Evolutionary conservation across 2,888 invertebrate species (phyloP), one percentile per base, ranked within the genome.

Genomic region (Acrocyrtus sp.): DNA sequence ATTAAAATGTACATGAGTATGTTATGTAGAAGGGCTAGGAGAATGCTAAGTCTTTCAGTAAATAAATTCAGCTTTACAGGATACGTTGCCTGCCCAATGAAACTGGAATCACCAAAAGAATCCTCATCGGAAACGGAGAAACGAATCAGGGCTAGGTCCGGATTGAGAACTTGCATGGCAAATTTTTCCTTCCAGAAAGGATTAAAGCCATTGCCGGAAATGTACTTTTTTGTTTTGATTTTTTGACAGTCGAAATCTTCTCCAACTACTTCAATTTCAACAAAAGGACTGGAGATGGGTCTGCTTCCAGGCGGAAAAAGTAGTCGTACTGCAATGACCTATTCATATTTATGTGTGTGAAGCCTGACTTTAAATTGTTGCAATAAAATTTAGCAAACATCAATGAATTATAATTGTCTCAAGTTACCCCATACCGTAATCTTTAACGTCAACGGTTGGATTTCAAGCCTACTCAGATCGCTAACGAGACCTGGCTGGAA

Each of bases 91-190:
- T 99, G 98, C 0, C 98, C 98, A 70, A 98, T 92, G 84, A 98
- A 96, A 86, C 96, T 96, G 10, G 91, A 92, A 82, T 98, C 98
- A 0, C 96, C 96, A 85, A 98, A 98, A 87, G 96, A 94, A 83
- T 99, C 98, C 84, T 96, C 97, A 84, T 96, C 96, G 85, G 95
- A 92, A 0, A 96, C 93, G 43, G 92, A 88, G 84, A 98, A 97
- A 34, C 96, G 88, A 54, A 95, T 85, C 29, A 97, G 84, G 0
- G 96, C 95, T 82, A 95, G 88, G 61, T 93, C 88, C 0, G 96
- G 94, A 86, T 93, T 94, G 15, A 86, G 85, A 12, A 97, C 88
- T 34, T 90, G 89, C 83, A 96, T 95, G 81, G 92, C 91, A 84
- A 93, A 93, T 10, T 88, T 87, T 83, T 95, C 94, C 83, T 94